Percentiles rank a stretch among this genome's conserved stretches.
Evolutionary conservation across 2,888 invertebrate genomes (phyloP).

Genomic region (Leptura quadrifasciata): DNA sequence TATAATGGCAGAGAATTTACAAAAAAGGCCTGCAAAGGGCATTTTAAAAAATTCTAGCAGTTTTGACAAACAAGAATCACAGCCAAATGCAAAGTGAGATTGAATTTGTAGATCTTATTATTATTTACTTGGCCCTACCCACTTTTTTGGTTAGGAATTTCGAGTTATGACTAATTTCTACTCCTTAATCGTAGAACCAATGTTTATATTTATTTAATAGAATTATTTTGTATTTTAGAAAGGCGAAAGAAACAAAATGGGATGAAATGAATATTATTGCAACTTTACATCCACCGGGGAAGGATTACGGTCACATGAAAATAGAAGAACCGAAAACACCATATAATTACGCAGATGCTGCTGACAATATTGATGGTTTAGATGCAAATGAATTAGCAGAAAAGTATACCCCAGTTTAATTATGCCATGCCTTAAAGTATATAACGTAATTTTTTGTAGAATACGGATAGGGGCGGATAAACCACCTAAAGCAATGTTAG

Average conservation of each 20-base stretch:
- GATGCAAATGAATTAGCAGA: conserved; percentile 86
- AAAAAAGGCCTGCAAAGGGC: conserved; percentile 90
- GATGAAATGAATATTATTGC: conserved; percentile 99
- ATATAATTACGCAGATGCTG: conserved; percentile 77
- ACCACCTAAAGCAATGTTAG: conserved; percentile 74
- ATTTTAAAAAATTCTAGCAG: conserved; percentile 95
- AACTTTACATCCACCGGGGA: conserved; percentile 97
- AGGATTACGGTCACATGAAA: conserved; percentile 99
- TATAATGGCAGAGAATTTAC: conserved; percentile 85
- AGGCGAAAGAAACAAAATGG: conserved; percentile 84
- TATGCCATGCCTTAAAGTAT: not conserved
- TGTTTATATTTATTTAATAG: not conserved
- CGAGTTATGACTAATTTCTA: conserved; percentile 24
- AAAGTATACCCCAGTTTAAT: conserved; percentile 75
- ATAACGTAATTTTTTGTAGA: conserved; percentile 58
- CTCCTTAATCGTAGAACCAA: not conserved
- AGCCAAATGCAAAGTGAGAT: conserved; percentile 62
- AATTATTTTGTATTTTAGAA: conserved; percentile 59
- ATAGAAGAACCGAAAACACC: conserved; percentile 99
- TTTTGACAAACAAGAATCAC: conserved; percentile 82
- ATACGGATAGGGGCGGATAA: conserved; percentile 72
- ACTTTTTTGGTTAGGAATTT: conserved; percentile 42
- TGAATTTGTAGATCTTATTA: conserved; percentile 22
- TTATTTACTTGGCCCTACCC: conserved; percentile 16
- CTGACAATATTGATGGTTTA: conserved; percentile 79